A percentile compares a stretch with the other conserved stretches of the same genome.
Conservation (phyloP, 1,140 invertebrate species). For the Papilio dardanus region DNA sequence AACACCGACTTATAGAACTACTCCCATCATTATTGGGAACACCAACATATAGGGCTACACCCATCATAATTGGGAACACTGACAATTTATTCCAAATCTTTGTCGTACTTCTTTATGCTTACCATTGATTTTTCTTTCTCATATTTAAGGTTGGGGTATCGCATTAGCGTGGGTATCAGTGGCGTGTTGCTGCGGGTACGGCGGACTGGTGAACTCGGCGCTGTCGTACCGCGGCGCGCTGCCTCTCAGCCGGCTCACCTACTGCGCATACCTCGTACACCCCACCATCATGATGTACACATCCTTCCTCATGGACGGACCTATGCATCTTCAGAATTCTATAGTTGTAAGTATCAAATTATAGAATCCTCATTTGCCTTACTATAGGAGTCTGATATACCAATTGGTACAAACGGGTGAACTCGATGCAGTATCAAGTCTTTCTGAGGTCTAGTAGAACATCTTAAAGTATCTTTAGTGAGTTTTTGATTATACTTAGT, state of each 20-base stretch:
- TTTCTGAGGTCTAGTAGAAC: too few relatives aligned
- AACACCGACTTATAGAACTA: too few relatives aligned
- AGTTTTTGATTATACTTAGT: too few relatives aligned
- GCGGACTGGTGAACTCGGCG: conserved; percentile 87
- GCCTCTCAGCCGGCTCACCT: conserved; percentile 94
- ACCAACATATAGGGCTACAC: too few relatives aligned
- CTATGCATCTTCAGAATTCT: conserved; percentile 88
- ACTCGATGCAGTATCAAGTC: too few relatives aligned
- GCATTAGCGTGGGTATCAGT: conserved; percentile 91
- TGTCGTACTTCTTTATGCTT: not conserved
- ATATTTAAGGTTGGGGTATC: conserved; percentile 87
- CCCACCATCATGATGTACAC: conserved; percentile 92
- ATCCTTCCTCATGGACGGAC: conserved; percentile 89
- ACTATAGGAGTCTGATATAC: too few relatives aligned
- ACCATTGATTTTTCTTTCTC: not conserved
- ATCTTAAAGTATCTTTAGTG: too few relatives aligned
- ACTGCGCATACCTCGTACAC: conserved; percentile 95
- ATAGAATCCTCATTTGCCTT: not conserved
- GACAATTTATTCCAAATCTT: not conserved
- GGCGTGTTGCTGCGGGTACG: conserved; percentile 90
- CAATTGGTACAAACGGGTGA: conserved; percentile 2
- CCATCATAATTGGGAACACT: not conserved
- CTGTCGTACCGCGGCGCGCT: conserved; percentile 91
- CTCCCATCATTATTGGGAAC: too few relatives aligned
- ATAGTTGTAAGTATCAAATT: conserved; percentile 83